Evolutionary conservation across 92 coral and sea anemone genomes (phyloP), one percentile per base, ranked within the genome.

Genomic region (Porites lobata): DNA sequence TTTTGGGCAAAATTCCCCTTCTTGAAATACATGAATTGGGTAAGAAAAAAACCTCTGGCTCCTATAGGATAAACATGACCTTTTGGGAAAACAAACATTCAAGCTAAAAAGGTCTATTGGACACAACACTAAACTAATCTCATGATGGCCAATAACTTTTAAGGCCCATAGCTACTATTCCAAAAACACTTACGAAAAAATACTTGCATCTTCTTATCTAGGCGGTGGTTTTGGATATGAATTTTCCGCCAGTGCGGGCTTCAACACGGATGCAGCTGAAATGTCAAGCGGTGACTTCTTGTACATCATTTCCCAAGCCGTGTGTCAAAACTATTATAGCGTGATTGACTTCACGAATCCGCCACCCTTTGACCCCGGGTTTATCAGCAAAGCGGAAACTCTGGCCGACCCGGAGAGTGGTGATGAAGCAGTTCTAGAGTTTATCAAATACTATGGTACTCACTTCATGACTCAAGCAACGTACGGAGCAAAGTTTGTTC

Each of bases 211-310:
- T 29, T 15, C 11, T 67, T 18, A 17, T 54, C 9, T 19, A 77
- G 85, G 85, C 11, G 85, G 90, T 9, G 90, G 90, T 8, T 72
- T 59, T 62, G 93, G 82, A 20, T 91, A 81, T 66, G 76, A 88
- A 61, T 91, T 91, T 82, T 91, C 94, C 70, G 94, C 91, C 62
- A 86, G 94, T 69, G 90, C 88, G 9, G 50, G 86, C 50, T 91
- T 81, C 15, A 69, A 86, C 61, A 80, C 43, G 47, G 65, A 82
- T 7, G 22, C 83, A 3, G 65, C 87, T 24, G 74, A 86, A 47
- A 84, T 91, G 84, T 81, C 88, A 1, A 50, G 79, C 4, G 87
- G 91, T 15, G 92, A 89, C 63, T 82, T 76, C 57, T 67, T 89
- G 57, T 84, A 11, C 81, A 75, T 77, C 0, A 61, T 57, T 15